phyloP scores from a whole-genome alignment of 2,888 invertebrate species.

The Lithophane semibrunnea region DNA sequence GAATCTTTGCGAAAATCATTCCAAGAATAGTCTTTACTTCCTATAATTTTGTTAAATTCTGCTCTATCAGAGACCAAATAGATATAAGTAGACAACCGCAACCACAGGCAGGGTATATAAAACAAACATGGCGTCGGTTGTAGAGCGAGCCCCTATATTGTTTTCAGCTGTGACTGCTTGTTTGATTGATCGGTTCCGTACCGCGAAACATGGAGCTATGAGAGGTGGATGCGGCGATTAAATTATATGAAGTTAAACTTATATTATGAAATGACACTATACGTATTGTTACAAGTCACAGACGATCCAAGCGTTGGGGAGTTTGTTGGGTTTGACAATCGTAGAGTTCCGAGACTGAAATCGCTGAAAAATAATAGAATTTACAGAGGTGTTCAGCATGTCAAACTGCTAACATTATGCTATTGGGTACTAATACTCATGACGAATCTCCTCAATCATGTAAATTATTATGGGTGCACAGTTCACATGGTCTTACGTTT shows the following conservation, averaged over 20 bases:
- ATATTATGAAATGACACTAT: neutral
- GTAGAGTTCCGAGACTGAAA: neutral
- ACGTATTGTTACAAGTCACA: neutral
- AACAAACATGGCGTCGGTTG: constrained; percentile 61
- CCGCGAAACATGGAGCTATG: constrained; percentile 31
- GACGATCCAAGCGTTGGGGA: neutral
- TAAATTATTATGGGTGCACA: neutral
- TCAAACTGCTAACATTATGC: neutral
- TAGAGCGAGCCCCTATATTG: constrained; percentile 70
- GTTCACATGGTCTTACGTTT: neutral
- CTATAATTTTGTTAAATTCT: neutral
- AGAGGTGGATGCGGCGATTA: constrained; percentile 47
- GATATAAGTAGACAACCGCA: constrained; percentile 2
- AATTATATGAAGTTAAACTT: neutral
- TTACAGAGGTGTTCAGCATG: neutral
- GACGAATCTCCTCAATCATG: neutral
- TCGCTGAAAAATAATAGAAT: neutral
- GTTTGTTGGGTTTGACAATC: neutral
- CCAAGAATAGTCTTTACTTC: neutral
- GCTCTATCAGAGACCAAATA: neutral
- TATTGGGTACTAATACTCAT: neutral
- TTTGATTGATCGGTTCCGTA: constrained; percentile 76
- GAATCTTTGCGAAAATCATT: neutral
- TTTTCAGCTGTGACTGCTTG: constrained; percentile 72
- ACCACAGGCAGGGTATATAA: constrained; percentile 33